These are phyloP conservation scores for Trissolcus basalis DNA, from an alignment of 1,140 invertebrate species.

Conservation along the genomic window DNA sequence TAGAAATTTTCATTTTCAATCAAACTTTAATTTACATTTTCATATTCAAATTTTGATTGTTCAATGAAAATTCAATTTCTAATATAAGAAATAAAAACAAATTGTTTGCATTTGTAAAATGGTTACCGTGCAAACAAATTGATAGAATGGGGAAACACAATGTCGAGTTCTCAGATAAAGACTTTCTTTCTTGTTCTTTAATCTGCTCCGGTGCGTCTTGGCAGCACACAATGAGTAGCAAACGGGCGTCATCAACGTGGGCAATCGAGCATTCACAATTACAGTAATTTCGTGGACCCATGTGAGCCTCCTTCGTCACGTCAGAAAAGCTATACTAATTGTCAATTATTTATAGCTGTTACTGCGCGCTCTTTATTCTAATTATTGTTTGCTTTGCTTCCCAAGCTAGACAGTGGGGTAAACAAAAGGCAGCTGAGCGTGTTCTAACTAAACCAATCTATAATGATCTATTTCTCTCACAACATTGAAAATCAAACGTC, in stretches of 20 bases:
- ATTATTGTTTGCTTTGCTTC: slow-evolving; percentile 25
- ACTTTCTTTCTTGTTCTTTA: slow-evolving; percentile 4
- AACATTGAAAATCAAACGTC: no score
- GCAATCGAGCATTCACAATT: slow-evolving; percentile 50
- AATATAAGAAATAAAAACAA: no score
- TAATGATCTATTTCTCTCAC: no score
- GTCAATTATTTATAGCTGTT: slow-evolving; percentile 31
- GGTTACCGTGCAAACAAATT: no score
- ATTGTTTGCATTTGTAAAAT: no score
- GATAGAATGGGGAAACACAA: no score
- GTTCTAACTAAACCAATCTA: no score
- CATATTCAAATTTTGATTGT: no score
- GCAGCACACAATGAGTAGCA: slow-evolving; percentile 27
- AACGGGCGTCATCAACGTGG: slow-evolving; percentile 32
- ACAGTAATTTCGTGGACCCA: slow-evolving; percentile 18
- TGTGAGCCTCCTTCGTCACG: slow-evolving; percentile 21
- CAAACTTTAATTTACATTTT: no score
- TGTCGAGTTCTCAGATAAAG: not conserved
- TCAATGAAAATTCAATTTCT: no score
- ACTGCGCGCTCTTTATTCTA: slow-evolving; percentile 2
- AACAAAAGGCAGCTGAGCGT: no score
- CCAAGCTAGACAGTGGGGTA: not conserved
- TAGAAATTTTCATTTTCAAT: no score
- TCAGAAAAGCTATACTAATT: slow-evolving; percentile 29
- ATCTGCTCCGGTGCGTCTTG: slow-evolving; percentile 2